Conservation (phyloP, 2,888 invertebrate genomes). For the Cephus nigrinus region DNA sequence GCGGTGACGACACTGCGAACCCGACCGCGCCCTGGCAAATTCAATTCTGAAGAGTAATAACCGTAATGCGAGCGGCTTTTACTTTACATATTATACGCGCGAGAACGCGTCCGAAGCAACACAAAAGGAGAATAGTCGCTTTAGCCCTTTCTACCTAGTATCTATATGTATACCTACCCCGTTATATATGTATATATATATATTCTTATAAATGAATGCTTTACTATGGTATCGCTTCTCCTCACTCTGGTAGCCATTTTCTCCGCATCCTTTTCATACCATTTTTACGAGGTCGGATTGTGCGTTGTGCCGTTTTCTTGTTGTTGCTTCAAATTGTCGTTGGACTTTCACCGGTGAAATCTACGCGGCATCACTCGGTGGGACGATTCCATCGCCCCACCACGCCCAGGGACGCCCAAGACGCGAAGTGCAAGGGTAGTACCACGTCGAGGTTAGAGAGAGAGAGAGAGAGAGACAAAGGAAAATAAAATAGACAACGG, state of each 20-base stretch:
- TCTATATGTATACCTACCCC: not conserved
- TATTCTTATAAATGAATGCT: not conserved
- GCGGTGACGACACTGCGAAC: not conserved
- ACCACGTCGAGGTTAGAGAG: too few relatives aligned
- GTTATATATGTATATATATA: not conserved
- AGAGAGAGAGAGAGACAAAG: not conserved
- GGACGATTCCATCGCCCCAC: too few relatives aligned
- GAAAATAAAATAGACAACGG: too few relatives aligned
- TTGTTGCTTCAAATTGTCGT: not conserved
- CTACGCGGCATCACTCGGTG: not conserved
- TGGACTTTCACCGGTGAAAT: not conserved
- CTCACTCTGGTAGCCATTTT: not conserved
- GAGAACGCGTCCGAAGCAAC: constrained; percentile 11
- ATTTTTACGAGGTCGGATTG: not conserved
- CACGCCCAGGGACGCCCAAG: not conserved
- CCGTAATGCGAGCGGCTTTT: constrained; percentile 13
- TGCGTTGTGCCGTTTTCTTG: not conserved
- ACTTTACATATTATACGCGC: constrained; percentile 10
- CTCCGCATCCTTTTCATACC: not conserved
- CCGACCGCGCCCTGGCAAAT: constrained; percentile 4
- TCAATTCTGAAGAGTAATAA: constrained; percentile 14
- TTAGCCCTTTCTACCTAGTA: not conserved
- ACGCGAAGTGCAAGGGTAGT: not conserved
- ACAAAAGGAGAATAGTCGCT: constrained; percentile 4
- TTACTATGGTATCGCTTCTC: not conserved